Percentiles rank a stretch among this genome's conserved stretches.
Evolutionary conservation across 2,113 vertebrate species (phyloP).

Genomic region (Aepyceros melampus): DNA sequence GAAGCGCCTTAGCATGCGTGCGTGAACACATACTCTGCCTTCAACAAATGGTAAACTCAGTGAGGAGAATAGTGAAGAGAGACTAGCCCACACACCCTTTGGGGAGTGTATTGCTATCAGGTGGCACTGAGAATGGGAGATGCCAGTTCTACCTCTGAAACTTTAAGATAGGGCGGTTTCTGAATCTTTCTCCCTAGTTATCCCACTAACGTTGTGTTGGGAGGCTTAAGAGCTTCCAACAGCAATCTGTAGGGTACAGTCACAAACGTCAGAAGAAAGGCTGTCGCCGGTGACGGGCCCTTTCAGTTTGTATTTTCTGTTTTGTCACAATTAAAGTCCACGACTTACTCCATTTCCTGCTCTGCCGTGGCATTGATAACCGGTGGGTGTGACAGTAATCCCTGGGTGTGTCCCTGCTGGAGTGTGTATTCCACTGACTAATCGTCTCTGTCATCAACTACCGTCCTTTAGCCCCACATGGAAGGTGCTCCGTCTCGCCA

Average conservation of each 20-base stretch:
- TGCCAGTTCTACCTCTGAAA: neutral
- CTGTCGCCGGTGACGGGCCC: no score
- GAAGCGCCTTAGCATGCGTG: neutral
- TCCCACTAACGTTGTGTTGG: neutral
- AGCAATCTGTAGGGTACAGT: neutral
- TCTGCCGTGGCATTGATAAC: constrained; percentile 32
- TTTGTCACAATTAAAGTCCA: neutral
- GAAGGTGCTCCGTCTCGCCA: constrained; percentile 43
- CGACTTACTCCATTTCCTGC: neutral
- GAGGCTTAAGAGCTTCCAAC: neutral
- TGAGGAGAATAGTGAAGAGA: neutral
- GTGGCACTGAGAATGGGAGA: neutral
- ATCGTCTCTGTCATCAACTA: constrained; percentile 61
- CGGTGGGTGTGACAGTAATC: constrained; percentile 55
- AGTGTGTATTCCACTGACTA: constrained; percentile 49
- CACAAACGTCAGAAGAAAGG: neutral
- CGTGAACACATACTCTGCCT: neutral
- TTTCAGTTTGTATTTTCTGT: neutral
- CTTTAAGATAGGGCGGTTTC: neutral
- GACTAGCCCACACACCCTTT: no score
- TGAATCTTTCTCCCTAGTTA: neutral
- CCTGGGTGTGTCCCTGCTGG: neutral
- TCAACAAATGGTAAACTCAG: neutral
- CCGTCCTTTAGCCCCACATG: constrained; percentile 36
- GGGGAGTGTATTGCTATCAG: neutral